Evolutionary conservation across 2,888 invertebrate species (phyloP), one percentile per base, ranked within the genome.

Genomic region (Luperina nickerlii): DNA sequence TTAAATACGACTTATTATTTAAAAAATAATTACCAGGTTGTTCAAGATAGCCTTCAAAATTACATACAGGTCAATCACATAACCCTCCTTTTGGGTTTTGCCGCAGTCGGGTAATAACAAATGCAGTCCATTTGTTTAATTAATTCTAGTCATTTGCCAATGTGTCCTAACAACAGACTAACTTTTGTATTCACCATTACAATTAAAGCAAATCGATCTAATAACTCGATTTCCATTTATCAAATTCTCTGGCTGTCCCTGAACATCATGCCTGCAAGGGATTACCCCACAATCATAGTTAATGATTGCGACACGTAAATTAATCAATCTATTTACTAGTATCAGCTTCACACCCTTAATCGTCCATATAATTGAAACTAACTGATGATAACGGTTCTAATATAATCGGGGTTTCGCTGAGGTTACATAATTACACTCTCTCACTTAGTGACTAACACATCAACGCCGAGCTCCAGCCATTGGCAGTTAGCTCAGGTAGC

Each of bases 251-350:
- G 24, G n/a, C 45, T 71, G 60, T 71, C 54, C 15, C 38, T 60
- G 54, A 81, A 62, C 20, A 82, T 48, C 9, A 48, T 24, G 60
- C 32, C 67, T 82, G 62, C 54, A 62, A 48, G 45, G 13, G 65
- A 82, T 68, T 75, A 69, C n/a, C 18, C 42, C 24, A 68, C 68
- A 80, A 71, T 84, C 65, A 76, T 73, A 69, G 69, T 65, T n/a
- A 71, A 81, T 67, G 79, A 71, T 84, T 71, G 20, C 45, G 66
- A 79, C 57, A 84, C 24, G 27, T 18, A 45, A 81, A 81, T 79
- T 79, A 71, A 81, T 81, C 70, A 71, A 67, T 71, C 70, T 79
- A 79, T 70, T 79, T n/a, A n/a, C 51, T 67, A 78, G 48, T 70
- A 81, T 70, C 60, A 70, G 79, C 24, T 77, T 60, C 51, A 70